Percentiles rank a stretch among this genome's conserved stretches.
Conservation (phyloP, 2,888 invertebrate genomes). For the Anorthoa munda region DNA sequence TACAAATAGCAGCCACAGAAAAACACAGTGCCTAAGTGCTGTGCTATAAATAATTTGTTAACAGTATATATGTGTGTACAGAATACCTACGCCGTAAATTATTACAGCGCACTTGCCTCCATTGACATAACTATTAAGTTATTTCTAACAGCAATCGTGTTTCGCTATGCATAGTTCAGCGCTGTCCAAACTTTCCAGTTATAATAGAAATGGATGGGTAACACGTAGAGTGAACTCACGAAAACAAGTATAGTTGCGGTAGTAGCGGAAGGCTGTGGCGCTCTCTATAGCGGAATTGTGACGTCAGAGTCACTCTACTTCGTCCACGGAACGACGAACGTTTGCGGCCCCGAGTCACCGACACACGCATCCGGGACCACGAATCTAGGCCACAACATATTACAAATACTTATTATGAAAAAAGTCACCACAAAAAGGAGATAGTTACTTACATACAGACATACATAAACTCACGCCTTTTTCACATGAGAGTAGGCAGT, state of each 20-base stretch:
- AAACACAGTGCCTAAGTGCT: not conserved
- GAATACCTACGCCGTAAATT: not conserved
- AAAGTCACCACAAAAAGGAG: conserved; percentile 14
- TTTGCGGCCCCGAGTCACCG: conserved; percentile 69
- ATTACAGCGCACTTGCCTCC: conserved; percentile 4
- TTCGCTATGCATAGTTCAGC: conserved; percentile 35
- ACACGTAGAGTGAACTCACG: conserved; percentile 63
- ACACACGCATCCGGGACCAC: conserved; percentile 74
- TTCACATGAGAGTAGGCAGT: too few relatives aligned
- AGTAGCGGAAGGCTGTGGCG: conserved; percentile 72
- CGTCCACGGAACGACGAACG: conserved; percentile 67
- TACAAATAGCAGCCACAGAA: not conserved
- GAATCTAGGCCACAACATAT: conserved; percentile 72
- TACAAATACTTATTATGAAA: conserved; percentile 50
- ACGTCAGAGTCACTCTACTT: conserved; percentile 73
- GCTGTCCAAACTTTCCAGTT: conserved; percentile 54
- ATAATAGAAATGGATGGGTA: conserved; percentile 57
- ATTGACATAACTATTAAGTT: conserved; percentile 28
- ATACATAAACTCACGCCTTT: too few relatives aligned
- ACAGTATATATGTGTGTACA: not conserved
- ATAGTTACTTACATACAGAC: not conserved
- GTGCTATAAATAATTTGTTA: not conserved
- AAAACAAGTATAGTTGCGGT: conserved; percentile 70
- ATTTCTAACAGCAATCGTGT: conserved; percentile 37
- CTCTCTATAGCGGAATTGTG: conserved; percentile 72